Evolutionary conservation across 2,888 invertebrate species (phyloP).

Genomic region (Toxonevra muliebris): DNA sequence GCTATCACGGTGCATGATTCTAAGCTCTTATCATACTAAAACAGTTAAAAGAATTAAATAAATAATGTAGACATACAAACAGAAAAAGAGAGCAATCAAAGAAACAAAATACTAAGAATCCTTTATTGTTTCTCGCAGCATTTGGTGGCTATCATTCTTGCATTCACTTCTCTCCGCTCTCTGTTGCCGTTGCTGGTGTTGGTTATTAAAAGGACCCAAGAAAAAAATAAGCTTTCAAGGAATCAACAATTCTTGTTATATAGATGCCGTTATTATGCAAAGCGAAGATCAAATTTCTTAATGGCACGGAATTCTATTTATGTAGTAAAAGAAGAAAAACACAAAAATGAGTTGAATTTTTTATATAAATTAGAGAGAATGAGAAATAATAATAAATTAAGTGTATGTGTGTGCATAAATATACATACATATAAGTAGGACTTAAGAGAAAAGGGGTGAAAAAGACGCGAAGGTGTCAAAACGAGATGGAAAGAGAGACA

Average conservation of each 20-base stretch:
- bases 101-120: background rate
- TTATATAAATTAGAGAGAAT: background rate
- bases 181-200: no score
- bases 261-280: conserved; percentile 61
- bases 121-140: background rate
- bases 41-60: background rate
- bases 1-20: background rate
- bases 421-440: no score
- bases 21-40: background rate
- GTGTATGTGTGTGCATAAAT: no score
- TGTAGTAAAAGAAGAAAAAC: no score
- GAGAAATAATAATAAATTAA: background rate
- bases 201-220: conserved; percentile 53
- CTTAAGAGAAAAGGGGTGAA: background rate
- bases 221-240: conserved; percentile 61
- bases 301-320: conserved; percentile 56
- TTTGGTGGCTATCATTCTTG: no score
- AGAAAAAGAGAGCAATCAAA: conserved; percentile 4
- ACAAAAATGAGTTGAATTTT: background rate
- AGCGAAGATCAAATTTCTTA: conserved; percentile 56
- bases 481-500: no score
- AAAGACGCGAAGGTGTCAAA: background rate
- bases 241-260: conserved; percentile 58
- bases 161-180: no score
- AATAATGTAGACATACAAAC: background rate